Conservation (phyloP, 2,888 invertebrate species). For the Agrotis puta region DNA sequence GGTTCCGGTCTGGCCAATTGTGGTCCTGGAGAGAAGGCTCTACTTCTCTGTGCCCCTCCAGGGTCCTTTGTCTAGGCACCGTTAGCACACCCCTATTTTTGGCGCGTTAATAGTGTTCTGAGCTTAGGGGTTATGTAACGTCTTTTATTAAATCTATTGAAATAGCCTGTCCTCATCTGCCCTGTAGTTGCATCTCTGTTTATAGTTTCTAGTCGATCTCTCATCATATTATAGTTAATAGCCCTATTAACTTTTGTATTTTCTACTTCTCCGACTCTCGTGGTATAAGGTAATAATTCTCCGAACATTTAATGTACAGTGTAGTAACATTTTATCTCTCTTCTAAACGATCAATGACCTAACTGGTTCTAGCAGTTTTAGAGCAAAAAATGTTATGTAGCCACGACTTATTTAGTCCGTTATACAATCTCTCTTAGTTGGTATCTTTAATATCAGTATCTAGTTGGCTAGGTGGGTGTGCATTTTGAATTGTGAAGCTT, state of each 20-base stretch:
- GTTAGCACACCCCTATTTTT: no score
- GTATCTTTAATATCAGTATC: conserved; percentile 24
- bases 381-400: conserved; percentile 55
- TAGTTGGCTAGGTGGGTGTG: conserved; percentile 7
- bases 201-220: background rate
- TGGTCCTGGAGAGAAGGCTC: no score
- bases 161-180: background rate
- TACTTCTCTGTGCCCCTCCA: no score
- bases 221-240: background rate
- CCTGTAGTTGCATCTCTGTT: conserved; percentile 14
- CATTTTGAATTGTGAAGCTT: background rate
- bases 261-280: conserved; percentile 11
- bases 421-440: conserved; percentile 30
- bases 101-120: no score
- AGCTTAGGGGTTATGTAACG: no score
- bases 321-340: conserved; percentile 41
- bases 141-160: background rate
- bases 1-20: no score
- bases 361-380: conserved; percentile 54
- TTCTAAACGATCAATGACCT: conserved; percentile 63
- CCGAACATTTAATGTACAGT: conserved; percentile 10
- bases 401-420: conserved; percentile 46
- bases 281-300: conserved; percentile 23
- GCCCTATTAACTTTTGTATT: background rate
- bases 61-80: no score